Base-by-base conservation (phyloP, 2,113 vertebrate species). In the Leptocoma aspasia region DNA sequence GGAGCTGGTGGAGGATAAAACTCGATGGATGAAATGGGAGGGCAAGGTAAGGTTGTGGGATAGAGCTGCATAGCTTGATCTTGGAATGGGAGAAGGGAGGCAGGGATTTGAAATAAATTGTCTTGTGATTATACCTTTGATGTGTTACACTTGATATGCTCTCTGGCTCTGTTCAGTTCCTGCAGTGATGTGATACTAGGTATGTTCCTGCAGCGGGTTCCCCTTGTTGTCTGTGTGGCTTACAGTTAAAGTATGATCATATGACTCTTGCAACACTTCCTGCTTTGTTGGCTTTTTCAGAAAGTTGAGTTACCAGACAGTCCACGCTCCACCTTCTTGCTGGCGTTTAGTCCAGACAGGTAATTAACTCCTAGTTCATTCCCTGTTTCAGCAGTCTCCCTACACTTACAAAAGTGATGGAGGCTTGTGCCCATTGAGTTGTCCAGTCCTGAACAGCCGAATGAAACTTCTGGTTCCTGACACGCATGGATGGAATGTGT, bases 261-360 rank as follows among this genome's bases (percentile, higher is more conserved):
- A 59, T 87, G 84, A 92, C 86, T 89, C 85, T 96, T 92, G 96
- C 94, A 96, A 94, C 92, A 91, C 95, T 85, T 95, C 89, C 96
- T 92, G 94, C 95, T 93, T 95, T 92, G 95, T 98, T 96, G 95
- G 94, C 94, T 96, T 95, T 97, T 76, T 94, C 98, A 99, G 99
- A 99, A 99, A 98, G 99, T 99, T 98, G 99, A 99, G 97, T 98
- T 99, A 94, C 99, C 99, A 22, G 99, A 99, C 98, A 99, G 99
- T 97, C 99, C 99, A 95, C 99, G 99, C 31, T 99, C 99, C 66
- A 99, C 99, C 33, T 99, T 99, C 98, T 98, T 99, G 96, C 95
- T 99, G 98, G 99, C 99, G 19, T 99, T 99, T 98, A 99, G 99
- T 97, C 99, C 99, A 69, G 99, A 99, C 98, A 99, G 99, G 99